A percentile compares a stretch with the other conserved stretches of the same genome.
phyloP scores from a whole-genome alignment of 1,140 invertebrate species.

The Tachypleus tridentatus region DNA sequence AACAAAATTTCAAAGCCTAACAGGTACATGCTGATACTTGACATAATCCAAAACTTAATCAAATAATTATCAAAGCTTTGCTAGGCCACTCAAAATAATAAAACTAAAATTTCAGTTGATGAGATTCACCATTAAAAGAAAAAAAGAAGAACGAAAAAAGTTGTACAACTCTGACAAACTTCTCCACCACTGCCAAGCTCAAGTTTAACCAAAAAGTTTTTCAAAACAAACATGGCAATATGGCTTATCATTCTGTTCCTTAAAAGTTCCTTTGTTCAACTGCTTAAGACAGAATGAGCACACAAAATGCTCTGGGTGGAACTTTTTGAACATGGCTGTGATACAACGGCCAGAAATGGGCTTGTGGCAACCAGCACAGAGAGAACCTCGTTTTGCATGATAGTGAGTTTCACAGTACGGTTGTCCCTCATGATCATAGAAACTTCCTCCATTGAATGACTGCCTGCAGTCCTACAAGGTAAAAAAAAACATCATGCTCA shows the following conservation, averaged over 20 bases:
- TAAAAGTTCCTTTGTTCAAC: conserved; percentile 96
- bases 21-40: no score
- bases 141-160: no score
- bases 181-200: no score
- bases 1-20: no score
- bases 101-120: no score
- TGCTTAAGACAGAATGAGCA: conserved; percentile 96
- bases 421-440: conserved; percentile 90
- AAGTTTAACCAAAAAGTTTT: conserved; percentile 71
- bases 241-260: conserved; percentile 94
- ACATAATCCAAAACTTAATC: no score
- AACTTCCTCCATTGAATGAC: conserved; percentile 83
- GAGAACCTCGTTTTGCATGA: conserved; percentile 86
- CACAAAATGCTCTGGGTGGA: conserved; percentile 97
- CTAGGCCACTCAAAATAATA: no score
- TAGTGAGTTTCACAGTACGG: conserved; percentile 98
- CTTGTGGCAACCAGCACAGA: conserved; percentile 94
- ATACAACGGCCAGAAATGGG: conserved; percentile 94
- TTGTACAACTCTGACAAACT: no score
- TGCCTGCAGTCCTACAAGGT: conserved; percentile 70
- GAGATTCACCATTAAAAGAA: no score
- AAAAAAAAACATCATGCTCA: no score
- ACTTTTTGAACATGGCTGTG: conserved; percentile 97
- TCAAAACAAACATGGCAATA: conserved; percentile 97
- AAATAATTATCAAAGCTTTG: no score